Evolutionary conservation across 2,888 invertebrate genomes (phyloP), one percentile per base, ranked within the genome.

Genomic region (Orthosia gothica): DNA sequence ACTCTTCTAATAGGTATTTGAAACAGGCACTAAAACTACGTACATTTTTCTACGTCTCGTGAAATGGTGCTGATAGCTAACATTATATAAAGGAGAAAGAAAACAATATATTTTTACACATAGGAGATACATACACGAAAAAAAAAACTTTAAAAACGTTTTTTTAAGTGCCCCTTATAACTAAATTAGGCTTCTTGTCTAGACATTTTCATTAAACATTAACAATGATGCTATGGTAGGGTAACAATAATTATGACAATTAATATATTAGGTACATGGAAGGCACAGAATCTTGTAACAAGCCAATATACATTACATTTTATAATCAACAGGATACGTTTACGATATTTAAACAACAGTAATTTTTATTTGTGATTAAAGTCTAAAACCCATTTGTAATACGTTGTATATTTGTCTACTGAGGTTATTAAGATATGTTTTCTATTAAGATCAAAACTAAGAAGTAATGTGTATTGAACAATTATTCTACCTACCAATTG

Each of bases 21-120:
- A 74, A 84, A 81, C 57, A 23, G 61, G 61, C 52, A 69, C 54
- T n/a, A 62, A 70, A 62, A 65, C 49, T 59, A 71, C 59, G 52
- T 54, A 63, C 2, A 18, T 67, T 57, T 45, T 23, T 50, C 58
- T 58, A 73, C 16, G 45, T 63, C 63, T 20, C 81, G 62, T 62
- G 75, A 52, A 62, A n/a, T 81, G 65, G 81, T 84, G 76, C 65
- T 82, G 76, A 82, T n/a, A 75, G 65, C 47, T 71, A 52, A 9
- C 40, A 40, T 9, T 40, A 40, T 9, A 1, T 9, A 40, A 40
- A 9, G 0, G 9, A 40, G 40, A 40, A 40, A 40, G 40, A 40
- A 40, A 40, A 40, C n/a, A 0, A 40, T 2, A 40, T 7, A 40
- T 9, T 7, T 40, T 7, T 40, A 40, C 40, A 40, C 40, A 40